These are phyloP conservation scores for Syngnathus rostellatus DNA, from an alignment of 2,797 vertebrate genomes.

Conservation along the genomic window DNA sequence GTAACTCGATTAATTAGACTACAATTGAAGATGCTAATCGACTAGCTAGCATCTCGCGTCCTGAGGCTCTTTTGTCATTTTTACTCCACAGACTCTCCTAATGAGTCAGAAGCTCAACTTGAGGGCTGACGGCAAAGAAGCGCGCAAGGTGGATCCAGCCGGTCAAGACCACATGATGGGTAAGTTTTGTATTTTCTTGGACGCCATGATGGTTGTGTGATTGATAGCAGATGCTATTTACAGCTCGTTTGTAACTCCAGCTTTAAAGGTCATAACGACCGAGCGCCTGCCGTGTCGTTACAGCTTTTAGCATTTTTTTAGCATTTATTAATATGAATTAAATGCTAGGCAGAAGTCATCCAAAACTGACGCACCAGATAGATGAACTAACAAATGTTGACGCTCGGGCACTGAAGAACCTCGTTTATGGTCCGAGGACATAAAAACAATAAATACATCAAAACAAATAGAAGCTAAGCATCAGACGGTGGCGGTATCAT, in stretches of 20 bases:
- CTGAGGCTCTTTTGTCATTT: background rate
- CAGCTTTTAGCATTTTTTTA: background rate
- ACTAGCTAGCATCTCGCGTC: background rate
- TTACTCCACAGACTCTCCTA: constrained; percentile 62
- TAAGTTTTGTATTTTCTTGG: constrained; percentile 43
- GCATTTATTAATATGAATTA: background rate
- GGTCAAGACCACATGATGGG: constrained; percentile 83
- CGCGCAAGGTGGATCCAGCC: constrained; percentile 59
- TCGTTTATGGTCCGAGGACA: constrained; percentile 7
- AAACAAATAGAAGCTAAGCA: constrained; percentile 4
- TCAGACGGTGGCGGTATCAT: constrained; percentile 15
- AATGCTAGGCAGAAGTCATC: background rate
- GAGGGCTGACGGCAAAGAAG: constrained; percentile 69
- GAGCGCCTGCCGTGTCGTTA: background rate
- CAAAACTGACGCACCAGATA: background rate
- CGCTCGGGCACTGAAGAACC: background rate
- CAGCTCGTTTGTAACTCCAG: background rate
- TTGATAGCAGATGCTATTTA: background rate
- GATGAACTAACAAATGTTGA: background rate
- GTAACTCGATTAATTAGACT: background rate
- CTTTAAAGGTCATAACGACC: constrained; percentile 2
- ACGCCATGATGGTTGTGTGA: background rate
- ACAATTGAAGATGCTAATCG: background rate
- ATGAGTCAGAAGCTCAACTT: constrained; percentile 68
- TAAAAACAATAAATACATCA: constrained; percentile 21